Conservation (phyloP, 2,797 vertebrate genomes). For the Protosalanx chinensis region DNA sequence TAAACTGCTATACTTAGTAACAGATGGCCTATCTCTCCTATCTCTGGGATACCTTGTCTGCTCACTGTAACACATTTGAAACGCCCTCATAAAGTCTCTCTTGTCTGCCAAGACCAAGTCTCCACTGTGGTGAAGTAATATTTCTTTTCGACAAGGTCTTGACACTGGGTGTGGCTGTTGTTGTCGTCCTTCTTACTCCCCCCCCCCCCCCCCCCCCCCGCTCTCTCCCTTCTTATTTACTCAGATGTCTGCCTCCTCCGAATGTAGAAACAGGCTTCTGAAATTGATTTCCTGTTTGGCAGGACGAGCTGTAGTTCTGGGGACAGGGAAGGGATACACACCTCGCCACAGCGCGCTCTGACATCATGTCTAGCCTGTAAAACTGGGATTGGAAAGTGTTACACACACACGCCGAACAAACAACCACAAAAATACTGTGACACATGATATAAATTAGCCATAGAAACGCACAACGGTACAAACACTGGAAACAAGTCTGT, state of each 20-base stretch:
- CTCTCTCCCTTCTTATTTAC: slow-evolving; percentile 20
- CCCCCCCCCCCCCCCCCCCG: too few species aligned
- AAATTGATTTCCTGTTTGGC: slow-evolving; percentile 61
- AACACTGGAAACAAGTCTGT: slow-evolving; percentile 38
- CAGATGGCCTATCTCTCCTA: slow-evolving; percentile 34
- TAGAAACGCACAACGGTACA: slow-evolving; percentile 57
- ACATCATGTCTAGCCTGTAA: slow-evolving; percentile 57
- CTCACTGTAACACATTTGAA: background rate
- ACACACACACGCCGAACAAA: slow-evolving; percentile 44
- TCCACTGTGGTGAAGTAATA: too few species aligned
- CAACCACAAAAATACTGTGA: slow-evolving; percentile 52
- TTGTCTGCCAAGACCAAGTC: too few species aligned
- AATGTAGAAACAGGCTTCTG: slow-evolving; percentile 31
- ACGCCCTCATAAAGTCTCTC: background rate
- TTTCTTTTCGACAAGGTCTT: background rate
- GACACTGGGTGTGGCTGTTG: background rate
- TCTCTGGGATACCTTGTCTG: slow-evolving; percentile 15
- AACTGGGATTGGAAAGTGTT: slow-evolving; percentile 36
- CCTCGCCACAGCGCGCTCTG: slow-evolving; percentile 50
- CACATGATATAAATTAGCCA: slow-evolving; percentile 49
- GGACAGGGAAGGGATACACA: slow-evolving; percentile 50
- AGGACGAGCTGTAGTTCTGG: slow-evolving; percentile 37
- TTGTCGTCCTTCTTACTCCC: background rate
- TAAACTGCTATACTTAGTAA: slow-evolving; percentile 41
- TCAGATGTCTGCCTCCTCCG: slow-evolving; percentile 37